Evolutionary conservation across 2,797 vertebrate genomes (phyloP), one percentile per base, ranked within the genome.

Genomic region (Melanogrammus aeglefinus): DNA sequence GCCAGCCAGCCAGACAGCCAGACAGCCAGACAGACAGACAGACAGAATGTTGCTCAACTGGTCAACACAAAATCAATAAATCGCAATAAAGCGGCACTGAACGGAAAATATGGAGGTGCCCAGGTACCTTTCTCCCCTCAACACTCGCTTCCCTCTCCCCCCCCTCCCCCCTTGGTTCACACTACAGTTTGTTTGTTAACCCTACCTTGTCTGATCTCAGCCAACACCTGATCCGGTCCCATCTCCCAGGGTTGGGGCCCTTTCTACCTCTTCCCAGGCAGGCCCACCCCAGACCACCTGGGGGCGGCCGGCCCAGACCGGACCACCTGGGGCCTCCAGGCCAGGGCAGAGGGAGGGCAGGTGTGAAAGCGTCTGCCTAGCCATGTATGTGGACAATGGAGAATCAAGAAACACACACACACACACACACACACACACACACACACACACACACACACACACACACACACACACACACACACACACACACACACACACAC

Each of bases 301-400:
- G 44, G 44, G 21, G 63, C 24, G 18, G n/a, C 66, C 63, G 9
- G 24, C 63, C 24, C n/a, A 69, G 66, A 9, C 66, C 66, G 0
- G 1, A 69, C 24, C 66, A 69, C 66, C 66, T 69, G 66, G 27
- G 66, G 24, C 47, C 6, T 16, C 27, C 24, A 9, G n/a, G 66
- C 8, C 77, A 83, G 81, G 79, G 73, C 76, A 78, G 78, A 38
- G 78, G 86, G 79, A 10, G 73, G 89, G 91, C 90, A 91, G 91
- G 90, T 91, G 92, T 88, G 81, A 66, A 80, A 39, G 76, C 31
- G 82, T 80, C 77, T 21, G 74, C 72, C 69, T 24, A 78, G 75
- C 47, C 29, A 33, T 75, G 24, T 16, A 18, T 57, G 10, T 75
- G 29, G 71, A 33, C 71, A 72, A 72, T 13, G 24, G 69, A 7